Percentiles rank a stretch among this genome's conserved stretches.
phyloP scores from a whole-genome alignment of 2,888 invertebrate genomes.

The Drosophila emarginata region DNA sequence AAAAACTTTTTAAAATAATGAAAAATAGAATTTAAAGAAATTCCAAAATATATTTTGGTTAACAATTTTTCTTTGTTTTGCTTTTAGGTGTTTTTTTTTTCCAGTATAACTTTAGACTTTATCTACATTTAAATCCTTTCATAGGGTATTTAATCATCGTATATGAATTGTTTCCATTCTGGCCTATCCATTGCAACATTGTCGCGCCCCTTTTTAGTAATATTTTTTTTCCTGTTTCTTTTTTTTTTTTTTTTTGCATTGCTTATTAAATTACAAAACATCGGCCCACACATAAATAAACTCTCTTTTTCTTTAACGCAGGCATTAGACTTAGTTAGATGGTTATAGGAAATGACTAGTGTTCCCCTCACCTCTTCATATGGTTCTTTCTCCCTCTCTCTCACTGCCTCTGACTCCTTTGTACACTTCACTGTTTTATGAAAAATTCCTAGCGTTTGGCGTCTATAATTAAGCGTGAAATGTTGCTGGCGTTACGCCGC shows the following conservation, averaged over 20 bases:
- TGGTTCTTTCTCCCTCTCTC: too few relatives aligned
- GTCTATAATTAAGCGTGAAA: slow-evolving; percentile 80
- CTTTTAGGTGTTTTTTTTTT: too few relatives aligned
- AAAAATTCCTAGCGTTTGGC: slow-evolving; percentile 73
- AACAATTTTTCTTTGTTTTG: too few relatives aligned
- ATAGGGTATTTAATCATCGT: neutral
- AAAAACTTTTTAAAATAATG: too few relatives aligned
- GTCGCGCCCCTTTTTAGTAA: slow-evolving; percentile 56
- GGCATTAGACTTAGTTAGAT: slow-evolving; percentile 55
- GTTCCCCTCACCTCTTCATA: neutral
- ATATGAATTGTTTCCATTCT: neutral
- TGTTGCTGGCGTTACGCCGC: slow-evolving; percentile 76
- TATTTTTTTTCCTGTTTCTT: slow-evolving; percentile 32
- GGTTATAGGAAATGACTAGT: slow-evolving; percentile 42
- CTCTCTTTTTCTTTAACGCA: slow-evolving; percentile 40
- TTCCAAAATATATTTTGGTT: too few relatives aligned
- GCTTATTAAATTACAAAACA: slow-evolving; percentile 75
- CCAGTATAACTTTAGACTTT: too few relatives aligned
- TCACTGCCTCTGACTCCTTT: neutral
- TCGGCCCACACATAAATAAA: slow-evolving; percentile 74
- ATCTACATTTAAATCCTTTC: neutral
- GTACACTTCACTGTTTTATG: slow-evolving; percentile 40
- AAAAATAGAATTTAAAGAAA: neutral
- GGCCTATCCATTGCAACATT: slow-evolving; percentile 42
- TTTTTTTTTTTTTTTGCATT: slow-evolving; percentile 45